phyloP scores from a whole-genome alignment of 2,797 vertebrate genomes.

The Apodemus agrarius region DNA sequence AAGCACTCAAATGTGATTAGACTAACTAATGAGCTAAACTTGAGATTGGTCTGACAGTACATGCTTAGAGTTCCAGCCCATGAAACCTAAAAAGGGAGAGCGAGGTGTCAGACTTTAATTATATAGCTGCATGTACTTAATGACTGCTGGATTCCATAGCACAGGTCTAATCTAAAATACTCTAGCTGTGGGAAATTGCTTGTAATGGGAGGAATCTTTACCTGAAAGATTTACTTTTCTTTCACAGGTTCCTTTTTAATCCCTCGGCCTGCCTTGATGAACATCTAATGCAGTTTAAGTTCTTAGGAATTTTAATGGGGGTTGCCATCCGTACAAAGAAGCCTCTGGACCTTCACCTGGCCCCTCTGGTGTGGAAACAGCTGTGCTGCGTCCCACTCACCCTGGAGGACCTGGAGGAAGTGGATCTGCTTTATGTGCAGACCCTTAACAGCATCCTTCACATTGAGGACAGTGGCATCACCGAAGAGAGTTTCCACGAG shows the following conservation, averaged over 20 bases:
- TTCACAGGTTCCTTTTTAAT: conserved; percentile 90
- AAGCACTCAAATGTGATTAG: background rate
- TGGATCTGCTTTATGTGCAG: conserved; percentile 92
- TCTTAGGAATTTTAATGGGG: conserved; percentile 92
- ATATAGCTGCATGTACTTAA: background rate
- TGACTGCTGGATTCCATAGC: background rate
- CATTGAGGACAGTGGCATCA: conserved; percentile 94
- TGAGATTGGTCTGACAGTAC: background rate
- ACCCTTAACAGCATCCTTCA: conserved; percentile 94
- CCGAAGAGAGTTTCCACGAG: conserved; percentile 93
- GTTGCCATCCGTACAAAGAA: conserved; percentile 93
- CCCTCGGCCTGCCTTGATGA: conserved; percentile 91
- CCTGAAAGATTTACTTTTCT: conserved; percentile 44
- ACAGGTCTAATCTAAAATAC: background rate
- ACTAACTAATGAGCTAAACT: background rate
- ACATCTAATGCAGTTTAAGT: conserved; percentile 92
- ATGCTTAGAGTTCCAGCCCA: background rate
- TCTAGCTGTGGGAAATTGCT: background rate
- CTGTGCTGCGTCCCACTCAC: conserved; percentile 92
- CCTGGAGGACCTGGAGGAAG: conserved; percentile 92
- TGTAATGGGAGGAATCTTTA: background rate
- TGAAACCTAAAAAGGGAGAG: background rate
- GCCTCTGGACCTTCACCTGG: conserved; percentile 92
- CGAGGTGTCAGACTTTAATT: background rate
- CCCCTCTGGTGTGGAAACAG: conserved; percentile 93